Percentiles rank a stretch among this genome's conserved stretches.
phyloP scores from a whole-genome alignment of 2,888 invertebrate genomes.

The Plusia festucae region DNA sequence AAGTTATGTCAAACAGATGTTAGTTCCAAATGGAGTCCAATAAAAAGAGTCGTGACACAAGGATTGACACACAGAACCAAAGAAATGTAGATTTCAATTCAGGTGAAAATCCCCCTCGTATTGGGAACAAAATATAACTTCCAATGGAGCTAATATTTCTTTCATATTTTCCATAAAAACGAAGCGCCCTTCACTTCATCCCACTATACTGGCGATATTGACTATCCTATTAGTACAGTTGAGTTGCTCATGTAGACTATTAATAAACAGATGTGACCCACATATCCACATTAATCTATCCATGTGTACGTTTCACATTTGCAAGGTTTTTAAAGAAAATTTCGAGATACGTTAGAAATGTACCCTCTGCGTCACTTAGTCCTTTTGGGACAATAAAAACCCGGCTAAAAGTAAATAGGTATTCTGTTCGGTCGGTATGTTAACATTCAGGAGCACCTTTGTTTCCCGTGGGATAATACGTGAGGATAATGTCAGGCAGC shows the following conservation, averaged over 20 bases:
- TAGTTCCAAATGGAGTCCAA: constrained; percentile 16
- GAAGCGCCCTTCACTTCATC: constrained; percentile 13
- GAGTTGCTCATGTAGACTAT: constrained; percentile 26
- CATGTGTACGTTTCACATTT: constrained; percentile 13
- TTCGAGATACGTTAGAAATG: constrained; percentile 53
- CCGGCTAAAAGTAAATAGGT: constrained; percentile 61
- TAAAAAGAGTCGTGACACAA: constrained; percentile 30
- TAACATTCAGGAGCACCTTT: constrained; percentile 61
- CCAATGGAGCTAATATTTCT: constrained; percentile 11
- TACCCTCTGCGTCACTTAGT: constrained; percentile 39
- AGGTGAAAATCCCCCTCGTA: constrained; percentile 7
- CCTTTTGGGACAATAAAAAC: constrained; percentile 56
- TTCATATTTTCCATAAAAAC: constrained; percentile 19
- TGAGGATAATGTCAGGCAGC: constrained; percentile 59
- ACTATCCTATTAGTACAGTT: constrained; percentile 23
- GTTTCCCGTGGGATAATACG: constrained; percentile 61
- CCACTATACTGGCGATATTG: constrained; percentile 21
- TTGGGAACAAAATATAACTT: constrained; percentile 1
- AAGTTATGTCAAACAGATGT: constrained; percentile 11
- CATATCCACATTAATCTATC: constrained; percentile 17
- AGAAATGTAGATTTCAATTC: constrained; percentile 7
- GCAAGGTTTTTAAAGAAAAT: constrained; percentile 50
- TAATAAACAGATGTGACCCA: constrained; percentile 45
- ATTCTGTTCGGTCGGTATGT: constrained; percentile 60
- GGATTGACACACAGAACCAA: constrained; percentile 24